Evolutionary conservation across 2,888 invertebrate genomes (phyloP).

Genomic region (Polyommatus icarus): DNA sequence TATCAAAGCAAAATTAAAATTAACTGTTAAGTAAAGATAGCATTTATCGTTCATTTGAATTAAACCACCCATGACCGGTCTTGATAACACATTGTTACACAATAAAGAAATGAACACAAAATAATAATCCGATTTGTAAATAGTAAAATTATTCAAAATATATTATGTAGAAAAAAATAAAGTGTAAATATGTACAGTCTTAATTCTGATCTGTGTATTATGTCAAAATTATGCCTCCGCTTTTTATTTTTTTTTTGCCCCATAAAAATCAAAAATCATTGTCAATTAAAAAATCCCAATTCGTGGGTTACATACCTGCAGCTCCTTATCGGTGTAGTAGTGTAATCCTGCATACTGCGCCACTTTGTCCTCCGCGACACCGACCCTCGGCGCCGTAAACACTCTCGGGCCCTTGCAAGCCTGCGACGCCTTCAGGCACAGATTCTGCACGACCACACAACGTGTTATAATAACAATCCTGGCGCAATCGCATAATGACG

Average conservation of each 20-base stretch:
- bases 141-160: too few relatives aligned
- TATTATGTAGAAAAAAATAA: too few relatives aligned
- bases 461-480: slow-evolving; percentile 46
- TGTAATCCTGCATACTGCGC: slow-evolving; percentile 95
- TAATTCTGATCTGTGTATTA: too few relatives aligned
- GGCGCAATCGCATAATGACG: slow-evolving; percentile 40
- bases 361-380: slow-evolving; percentile 94
- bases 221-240: too few relatives aligned
- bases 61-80: background rate
- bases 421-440: slow-evolving; percentile 92
- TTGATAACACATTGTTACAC: background rate
- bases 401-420: slow-evolving; percentile 92
- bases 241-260: too few relatives aligned
- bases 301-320: slow-evolving; percentile 80
- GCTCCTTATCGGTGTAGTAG: slow-evolving; percentile 95
- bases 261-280: background rate
- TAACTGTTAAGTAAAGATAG: background rate
- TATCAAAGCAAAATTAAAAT: background rate
- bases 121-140: background rate
- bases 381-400: slow-evolving; percentile 91
- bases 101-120: background rate
- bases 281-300: background rate
- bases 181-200: too few relatives aligned
- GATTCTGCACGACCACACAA: slow-evolving; percentile 90
- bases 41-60: background rate